These are phyloP conservation scores for Agriotes lineatus DNA, from an alignment of 2,888 invertebrate genomes.

Conservation along the genomic window DNA sequence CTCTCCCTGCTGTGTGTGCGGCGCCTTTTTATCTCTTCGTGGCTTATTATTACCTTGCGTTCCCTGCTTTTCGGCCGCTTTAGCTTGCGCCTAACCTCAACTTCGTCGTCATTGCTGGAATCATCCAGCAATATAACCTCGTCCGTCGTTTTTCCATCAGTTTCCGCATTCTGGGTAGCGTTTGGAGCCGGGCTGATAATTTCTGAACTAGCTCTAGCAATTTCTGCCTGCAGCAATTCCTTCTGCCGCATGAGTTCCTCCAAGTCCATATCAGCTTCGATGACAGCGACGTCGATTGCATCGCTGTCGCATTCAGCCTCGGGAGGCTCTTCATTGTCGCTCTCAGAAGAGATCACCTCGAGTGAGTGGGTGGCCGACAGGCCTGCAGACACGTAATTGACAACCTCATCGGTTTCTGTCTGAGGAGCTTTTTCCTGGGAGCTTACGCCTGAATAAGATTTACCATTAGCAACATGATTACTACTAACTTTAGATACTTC, in stretches of 20 bases:
- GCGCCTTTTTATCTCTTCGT: conserved; percentile 46
- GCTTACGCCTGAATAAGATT: conserved; percentile 57
- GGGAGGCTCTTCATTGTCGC: conserved; percentile 75
- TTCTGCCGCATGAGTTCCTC: conserved; percentile 93
- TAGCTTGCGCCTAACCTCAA: conserved; percentile 42
- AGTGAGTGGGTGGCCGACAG: conserved; percentile 64
- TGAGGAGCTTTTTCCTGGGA: conserved; percentile 56
- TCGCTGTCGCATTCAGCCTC: conserved; percentile 77
- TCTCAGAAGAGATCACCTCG: conserved; percentile 78
- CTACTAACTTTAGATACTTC: conserved; percentile 53
- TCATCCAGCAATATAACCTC: conserved; percentile 76
- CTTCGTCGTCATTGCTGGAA: conserved; percentile 70
- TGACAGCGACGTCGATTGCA: conserved; percentile 77
- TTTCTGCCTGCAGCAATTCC: conserved; percentile 85
- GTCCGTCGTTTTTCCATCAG: conserved; percentile 65
- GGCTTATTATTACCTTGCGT: conserved; percentile 61
- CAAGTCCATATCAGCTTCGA: conserved; percentile 88
- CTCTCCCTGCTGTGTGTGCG: conserved; percentile 42
- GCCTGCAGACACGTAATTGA: conserved; percentile 67
- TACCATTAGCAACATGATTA: conserved; percentile 59
- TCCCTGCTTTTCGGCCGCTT: conserved; percentile 65
- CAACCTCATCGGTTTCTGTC: conserved; percentile 67
- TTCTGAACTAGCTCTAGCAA: conserved; percentile 71
- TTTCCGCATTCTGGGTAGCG: conserved; percentile 62
- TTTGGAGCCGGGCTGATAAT: conserved; percentile 53